phyloP scores from a whole-genome alignment of 2,888 invertebrate genomes.

The Leptopilina syphax region DNA sequence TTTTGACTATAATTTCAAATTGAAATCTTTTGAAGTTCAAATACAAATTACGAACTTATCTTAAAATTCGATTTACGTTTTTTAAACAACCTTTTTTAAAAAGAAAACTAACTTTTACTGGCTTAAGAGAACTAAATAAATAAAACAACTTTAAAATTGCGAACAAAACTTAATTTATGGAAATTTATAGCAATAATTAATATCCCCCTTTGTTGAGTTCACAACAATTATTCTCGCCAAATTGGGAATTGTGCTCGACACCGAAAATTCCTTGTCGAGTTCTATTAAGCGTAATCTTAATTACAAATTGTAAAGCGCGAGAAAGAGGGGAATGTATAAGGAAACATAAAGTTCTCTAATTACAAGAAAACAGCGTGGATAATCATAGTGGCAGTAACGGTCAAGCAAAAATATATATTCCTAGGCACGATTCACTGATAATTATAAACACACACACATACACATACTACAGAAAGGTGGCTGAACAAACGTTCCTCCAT shows the following conservation, averaged over 20 bases:
- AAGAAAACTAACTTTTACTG: too few species aligned
- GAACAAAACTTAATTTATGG: too few species aligned
- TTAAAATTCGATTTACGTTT: too few species aligned
- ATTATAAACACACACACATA: constrained; percentile 51
- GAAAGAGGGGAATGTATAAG: background rate
- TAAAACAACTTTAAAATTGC: too few species aligned
- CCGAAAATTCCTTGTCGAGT: background rate
- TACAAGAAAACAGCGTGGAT: constrained; percentile 19
- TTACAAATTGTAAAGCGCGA: background rate
- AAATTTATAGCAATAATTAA: too few species aligned
- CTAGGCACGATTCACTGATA: constrained; percentile 61
- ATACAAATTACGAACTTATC: too few species aligned
- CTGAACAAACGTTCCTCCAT: constrained; percentile 51
- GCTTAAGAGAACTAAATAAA: too few species aligned
- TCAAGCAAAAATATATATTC: constrained; percentile 63
- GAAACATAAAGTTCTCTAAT: constrained; percentile 34
- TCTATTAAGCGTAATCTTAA: background rate
- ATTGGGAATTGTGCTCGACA: background rate
- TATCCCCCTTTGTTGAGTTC: too few species aligned
- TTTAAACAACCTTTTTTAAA: too few species aligned
- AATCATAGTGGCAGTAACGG: constrained; percentile 18
- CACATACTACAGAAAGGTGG: constrained; percentile 24
- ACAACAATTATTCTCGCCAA: too few species aligned
- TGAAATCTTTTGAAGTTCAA: too few species aligned
- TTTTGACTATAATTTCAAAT: too few species aligned